Conservation (phyloP, 2,113 vertebrate genomes). For the Gymnorhina tibicen region DNA sequence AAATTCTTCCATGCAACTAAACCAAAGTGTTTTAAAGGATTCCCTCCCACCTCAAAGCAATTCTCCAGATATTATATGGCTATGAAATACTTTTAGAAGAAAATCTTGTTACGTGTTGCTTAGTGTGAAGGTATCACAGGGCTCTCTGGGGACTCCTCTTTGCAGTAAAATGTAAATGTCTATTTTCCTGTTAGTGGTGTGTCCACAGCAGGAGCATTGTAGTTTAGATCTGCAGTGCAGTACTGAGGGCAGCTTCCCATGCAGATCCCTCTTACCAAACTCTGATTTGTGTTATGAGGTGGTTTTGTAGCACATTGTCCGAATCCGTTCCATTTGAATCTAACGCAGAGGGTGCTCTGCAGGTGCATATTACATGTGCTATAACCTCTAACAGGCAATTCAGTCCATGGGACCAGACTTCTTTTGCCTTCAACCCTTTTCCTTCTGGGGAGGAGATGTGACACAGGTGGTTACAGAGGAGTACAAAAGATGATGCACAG, state of each 20-base stretch:
- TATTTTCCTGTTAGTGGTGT: neutral
- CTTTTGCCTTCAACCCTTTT: neutral
- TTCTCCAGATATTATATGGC: neutral
- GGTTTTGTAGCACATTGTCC: neutral
- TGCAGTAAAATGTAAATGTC: neutral
- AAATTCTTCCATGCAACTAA: neutral
- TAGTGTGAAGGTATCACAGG: neutral
- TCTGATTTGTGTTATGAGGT: neutral
- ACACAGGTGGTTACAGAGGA: neutral
- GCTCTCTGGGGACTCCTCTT: neutral
- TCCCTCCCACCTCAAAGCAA: neutral
- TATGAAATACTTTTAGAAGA: neutral
- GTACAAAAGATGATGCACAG: neutral
- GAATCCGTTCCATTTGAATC: neutral
- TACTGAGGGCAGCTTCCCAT: neutral
- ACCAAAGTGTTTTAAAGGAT: neutral
- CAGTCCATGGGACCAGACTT: neutral
- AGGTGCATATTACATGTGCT: neutral
- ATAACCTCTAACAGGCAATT: neutral
- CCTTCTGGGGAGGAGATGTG: neutral
- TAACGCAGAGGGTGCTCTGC: neutral
- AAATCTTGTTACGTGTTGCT: neutral
- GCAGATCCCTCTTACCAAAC: neutral
- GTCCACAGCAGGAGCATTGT: neutral
- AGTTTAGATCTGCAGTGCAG: neutral